A percentile compares a stretch with the other conserved stretches of the same genome.
Conservation (phyloP, 2,888 invertebrate species). For the Parthenolecanium corni region DNA sequence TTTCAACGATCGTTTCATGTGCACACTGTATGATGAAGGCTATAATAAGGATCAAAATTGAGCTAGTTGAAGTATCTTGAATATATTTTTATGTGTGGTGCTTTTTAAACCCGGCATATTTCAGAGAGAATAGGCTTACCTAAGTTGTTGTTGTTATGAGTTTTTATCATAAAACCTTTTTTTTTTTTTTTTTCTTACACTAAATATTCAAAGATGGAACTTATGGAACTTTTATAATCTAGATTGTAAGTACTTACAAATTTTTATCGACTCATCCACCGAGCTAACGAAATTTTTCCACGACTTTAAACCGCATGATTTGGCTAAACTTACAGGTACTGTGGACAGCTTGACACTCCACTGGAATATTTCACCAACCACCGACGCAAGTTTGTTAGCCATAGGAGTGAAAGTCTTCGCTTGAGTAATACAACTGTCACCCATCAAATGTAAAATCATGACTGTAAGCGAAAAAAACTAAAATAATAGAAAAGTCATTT, state of each 20-base stretch:
- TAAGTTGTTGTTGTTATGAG: no score
- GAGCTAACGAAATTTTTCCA: conserved; percentile 65
- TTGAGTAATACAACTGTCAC: conserved; percentile 36
- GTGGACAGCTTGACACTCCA: conserved; percentile 57
- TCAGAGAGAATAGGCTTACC: no score
- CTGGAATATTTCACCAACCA: conserved; percentile 60
- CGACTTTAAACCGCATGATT: conserved; percentile 48
- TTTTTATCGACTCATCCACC: conserved; percentile 50
- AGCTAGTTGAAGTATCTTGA: no score
- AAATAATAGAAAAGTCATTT: not conserved
- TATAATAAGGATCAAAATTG: no score
- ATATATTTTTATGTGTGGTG: no score
- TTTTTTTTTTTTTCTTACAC: no score
- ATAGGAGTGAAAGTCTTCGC: conserved; percentile 40
- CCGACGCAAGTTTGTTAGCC: conserved; percentile 47
- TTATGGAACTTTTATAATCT: no score
- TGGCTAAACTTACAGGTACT: conserved; percentile 54
- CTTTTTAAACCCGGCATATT: no score
- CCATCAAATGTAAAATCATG: conserved; percentile 46
- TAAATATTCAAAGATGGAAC: no score
- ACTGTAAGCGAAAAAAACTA: conserved; percentile 40
- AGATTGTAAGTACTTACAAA: conserved; percentile 41
- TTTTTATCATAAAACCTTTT: no score
- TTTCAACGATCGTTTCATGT: no score
- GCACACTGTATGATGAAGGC: no score